A percentile compares a stretch with the other conserved stretches of the same genome.
These are phyloP conservation scores for Tenthredo mesomela DNA, from an alignment of 2,888 invertebrate species.

Conservation along the genomic window DNA sequence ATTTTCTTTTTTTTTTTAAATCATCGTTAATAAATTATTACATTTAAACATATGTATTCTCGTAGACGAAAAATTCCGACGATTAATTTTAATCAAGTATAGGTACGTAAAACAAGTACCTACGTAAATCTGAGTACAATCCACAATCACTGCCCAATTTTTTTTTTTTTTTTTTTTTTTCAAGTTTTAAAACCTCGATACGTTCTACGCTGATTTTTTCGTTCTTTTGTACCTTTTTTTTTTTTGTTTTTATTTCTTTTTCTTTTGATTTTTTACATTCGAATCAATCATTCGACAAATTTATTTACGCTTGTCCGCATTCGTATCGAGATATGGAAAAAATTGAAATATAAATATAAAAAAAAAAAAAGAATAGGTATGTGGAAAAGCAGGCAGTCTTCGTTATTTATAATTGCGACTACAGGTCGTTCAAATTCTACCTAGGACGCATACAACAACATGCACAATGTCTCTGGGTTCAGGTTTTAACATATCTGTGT, in stretches of 20 bases:
- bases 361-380: background rate
- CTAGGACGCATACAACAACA: background rate
- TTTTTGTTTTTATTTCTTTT: background rate
- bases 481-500: background rate
- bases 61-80: background rate
- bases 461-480: background rate
- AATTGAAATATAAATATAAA: too few species aligned
- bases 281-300: background rate
- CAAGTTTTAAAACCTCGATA: background rate
- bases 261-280: background rate
- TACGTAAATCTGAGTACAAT: background rate
- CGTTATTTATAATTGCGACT: slow-evolving; percentile 45
- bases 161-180: background rate
- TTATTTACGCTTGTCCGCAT: background rate
- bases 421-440: background rate
- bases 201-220: background rate
- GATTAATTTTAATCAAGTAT: background rate
- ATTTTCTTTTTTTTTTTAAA: background rate
- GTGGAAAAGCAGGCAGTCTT: background rate
- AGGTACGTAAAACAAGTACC: too few species aligned
- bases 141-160: slow-evolving; percentile 25
- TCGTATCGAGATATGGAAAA: background rate
- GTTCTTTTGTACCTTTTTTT: background rate
- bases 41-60: background rate
- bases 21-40: background rate